phyloP scores from a whole-genome alignment of 2,113 vertebrate species.

The Genyomyrus donnyi region DNA sequence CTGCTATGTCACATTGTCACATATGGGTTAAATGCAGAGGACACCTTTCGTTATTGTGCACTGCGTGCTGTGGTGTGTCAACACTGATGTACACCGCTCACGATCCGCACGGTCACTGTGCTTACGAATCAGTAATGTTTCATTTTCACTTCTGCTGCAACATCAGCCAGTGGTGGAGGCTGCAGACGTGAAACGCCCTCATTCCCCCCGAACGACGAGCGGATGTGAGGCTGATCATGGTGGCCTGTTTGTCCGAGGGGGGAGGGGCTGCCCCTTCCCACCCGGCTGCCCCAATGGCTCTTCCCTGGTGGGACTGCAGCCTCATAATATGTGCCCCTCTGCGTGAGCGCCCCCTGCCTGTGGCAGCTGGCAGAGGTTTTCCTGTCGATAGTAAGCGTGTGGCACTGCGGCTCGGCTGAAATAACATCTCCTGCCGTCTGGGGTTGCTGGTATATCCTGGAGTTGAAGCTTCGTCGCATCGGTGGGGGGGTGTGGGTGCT shows the following conservation, averaged over 20 bases:
- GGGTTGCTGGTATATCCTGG: neutral
- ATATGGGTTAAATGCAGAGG: too few species aligned
- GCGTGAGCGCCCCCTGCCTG: neutral
- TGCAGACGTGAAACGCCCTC: neutral
- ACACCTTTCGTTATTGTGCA: too few species aligned
- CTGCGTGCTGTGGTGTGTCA: too few species aligned
- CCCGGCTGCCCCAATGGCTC: too few species aligned
- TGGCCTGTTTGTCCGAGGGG: neutral
- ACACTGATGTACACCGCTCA: neutral
- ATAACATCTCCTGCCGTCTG: neutral
- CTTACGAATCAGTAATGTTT: neutral
- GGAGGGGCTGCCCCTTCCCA: too few species aligned
- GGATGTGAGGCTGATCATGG: neutral
- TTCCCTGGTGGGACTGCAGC: neutral
- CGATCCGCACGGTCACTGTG: too few species aligned
- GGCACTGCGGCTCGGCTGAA: neutral
- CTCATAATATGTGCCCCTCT: neutral
- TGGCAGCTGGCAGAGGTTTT: neutral
- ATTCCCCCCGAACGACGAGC: too few species aligned
- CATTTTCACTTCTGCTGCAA: neutral
- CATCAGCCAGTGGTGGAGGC: neutral
- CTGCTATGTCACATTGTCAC: too few species aligned
- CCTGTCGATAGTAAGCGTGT: neutral
- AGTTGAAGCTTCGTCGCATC: neutral
- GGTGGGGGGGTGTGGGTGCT: neutral